Evolutionary conservation across 1,140 invertebrate genomes (phyloP).

Genomic region (Drosophila cardini): DNA sequence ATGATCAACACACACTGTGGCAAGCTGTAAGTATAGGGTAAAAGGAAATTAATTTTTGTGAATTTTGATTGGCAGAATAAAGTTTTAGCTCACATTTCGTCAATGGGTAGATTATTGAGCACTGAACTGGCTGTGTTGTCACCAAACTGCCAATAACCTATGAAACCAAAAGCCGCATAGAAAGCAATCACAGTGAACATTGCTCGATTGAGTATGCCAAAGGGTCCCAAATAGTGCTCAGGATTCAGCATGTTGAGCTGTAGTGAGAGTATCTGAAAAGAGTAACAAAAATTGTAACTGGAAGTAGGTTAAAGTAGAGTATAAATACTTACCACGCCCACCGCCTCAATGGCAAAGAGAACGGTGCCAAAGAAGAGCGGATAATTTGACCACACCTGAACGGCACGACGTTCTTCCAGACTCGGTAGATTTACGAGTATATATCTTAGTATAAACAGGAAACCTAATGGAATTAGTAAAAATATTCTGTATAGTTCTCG

Average conservation of each 20-base stretch:
- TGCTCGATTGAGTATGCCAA: conserved; percentile 56
- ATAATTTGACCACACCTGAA: conserved; percentile 20
- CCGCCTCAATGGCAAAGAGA: conserved; percentile 53
- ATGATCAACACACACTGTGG: conserved; percentile 25
- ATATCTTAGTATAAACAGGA: conserved; percentile 26
- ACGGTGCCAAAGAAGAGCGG: conserved; percentile 56
- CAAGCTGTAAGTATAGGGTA: conserved; percentile 15
- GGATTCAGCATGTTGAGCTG: conserved; percentile 46
- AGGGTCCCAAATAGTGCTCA: conserved; percentile 44
- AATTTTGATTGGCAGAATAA: too few species aligned
- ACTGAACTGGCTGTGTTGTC: conserved; percentile 37
- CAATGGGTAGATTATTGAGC: conserved; percentile 50
- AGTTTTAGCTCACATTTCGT: conserved; percentile 41
- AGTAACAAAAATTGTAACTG: not conserved
- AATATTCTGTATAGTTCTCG: not conserved
- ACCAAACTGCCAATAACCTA: conserved; percentile 63
- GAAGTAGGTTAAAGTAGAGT: not conserved
- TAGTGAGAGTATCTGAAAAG: conserved; percentile 41
- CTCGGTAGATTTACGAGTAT: conserved; percentile 40
- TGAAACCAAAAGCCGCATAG: conserved; percentile 51
- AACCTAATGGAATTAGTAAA: conserved; percentile 23
- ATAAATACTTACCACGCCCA: conserved; percentile 53
- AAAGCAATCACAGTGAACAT: conserved; percentile 46
- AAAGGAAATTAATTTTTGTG: too few species aligned
- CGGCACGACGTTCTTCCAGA: conserved; percentile 34